A percentile compares a stretch with the other conserved stretches of the same genome.
Conservation (phyloP, 2,888 invertebrate genomes). For the Drosophila austrosaltans region DNA sequence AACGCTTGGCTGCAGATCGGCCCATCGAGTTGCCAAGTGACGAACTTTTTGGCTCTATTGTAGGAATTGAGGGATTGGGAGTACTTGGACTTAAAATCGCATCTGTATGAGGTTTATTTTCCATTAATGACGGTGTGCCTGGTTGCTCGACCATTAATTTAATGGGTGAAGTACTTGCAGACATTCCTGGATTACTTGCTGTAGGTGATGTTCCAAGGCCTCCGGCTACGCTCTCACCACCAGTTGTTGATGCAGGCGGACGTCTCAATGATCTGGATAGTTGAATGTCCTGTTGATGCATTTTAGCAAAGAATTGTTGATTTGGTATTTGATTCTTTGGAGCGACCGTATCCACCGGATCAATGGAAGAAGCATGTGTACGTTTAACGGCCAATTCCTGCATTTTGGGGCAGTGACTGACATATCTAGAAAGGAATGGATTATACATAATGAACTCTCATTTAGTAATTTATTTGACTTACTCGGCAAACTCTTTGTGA, state of each 20-base stretch:
- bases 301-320: slow-evolving; percentile 83
- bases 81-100: neutral
- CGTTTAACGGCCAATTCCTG: slow-evolving; percentile 93
- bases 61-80: neutral
- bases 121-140: slow-evolving; percentile 13
- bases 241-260: slow-evolving; percentile 32
- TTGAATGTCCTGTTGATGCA: slow-evolving; percentile 82
- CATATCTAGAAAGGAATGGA: slow-evolving; percentile 52
- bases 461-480: slow-evolving; percentile 32
- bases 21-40: slow-evolving; percentile 1
- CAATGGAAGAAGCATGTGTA: slow-evolving; percentile 85
- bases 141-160: slow-evolving; percentile 34
- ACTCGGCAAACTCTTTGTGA: slow-evolving; percentile 91
- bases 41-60: neutral
- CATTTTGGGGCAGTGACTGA: slow-evolving; percentile 93
- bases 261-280: slow-evolving; percentile 72
- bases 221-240: slow-evolving; percentile 13
- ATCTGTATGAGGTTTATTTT: slow-evolving; percentile 1
- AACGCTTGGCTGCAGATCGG: slow-evolving; percentile 53
- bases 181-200: neutral
- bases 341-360: slow-evolving; percentile 84
- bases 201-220: slow-evolving; percentile 36
- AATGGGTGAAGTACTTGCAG: slow-evolving; percentile 35
- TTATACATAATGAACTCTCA: neutral
- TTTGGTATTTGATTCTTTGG: slow-evolving; percentile 83